Evolutionary conservation across 2,888 invertebrate species (phyloP).

Genomic region (Drosophila subsilvestris): DNA sequence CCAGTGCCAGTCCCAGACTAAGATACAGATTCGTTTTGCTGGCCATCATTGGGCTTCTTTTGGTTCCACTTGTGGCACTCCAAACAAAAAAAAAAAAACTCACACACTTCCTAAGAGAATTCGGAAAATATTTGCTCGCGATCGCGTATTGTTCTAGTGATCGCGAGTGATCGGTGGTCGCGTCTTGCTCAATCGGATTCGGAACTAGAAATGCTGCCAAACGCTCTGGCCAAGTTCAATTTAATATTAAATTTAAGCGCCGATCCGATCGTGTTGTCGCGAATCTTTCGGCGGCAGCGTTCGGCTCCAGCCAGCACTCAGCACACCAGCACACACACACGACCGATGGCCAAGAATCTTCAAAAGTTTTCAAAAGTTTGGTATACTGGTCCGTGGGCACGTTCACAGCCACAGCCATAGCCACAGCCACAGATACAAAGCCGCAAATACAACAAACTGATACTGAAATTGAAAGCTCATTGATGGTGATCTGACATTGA

Average conservation of each 20-base stretch:
- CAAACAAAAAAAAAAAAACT: conserved; percentile 11
- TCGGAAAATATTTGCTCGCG: conserved; percentile 39
- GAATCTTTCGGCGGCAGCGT: conserved; percentile 16
- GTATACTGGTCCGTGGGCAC: conserved; percentile 64
- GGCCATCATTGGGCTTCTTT: conserved; percentile 9
- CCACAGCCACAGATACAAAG: neutral
- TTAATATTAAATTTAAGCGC: conserved; percentile 73
- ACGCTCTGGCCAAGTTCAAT: conserved; percentile 75
- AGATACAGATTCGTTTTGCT: conserved; percentile 29
- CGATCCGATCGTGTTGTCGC: conserved; percentile 18
- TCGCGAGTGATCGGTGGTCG: neutral
- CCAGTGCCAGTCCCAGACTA: neutral
- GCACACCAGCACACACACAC: conserved; percentile 3
- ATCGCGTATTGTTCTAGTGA: conserved; percentile 43
- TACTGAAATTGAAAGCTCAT: conserved; percentile 63
- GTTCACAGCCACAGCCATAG: conserved; percentile 58
- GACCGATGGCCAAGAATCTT: conserved; percentile 49
- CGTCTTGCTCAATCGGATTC: conserved; percentile 72
- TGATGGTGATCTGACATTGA: conserved; percentile 59
- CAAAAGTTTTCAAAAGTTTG: conserved; percentile 60
- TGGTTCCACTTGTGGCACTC: neutral
- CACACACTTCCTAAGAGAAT: neutral
- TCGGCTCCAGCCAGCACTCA: conserved; percentile 10
- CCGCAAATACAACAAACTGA: neutral
- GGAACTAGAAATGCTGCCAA: conserved; percentile 76